Conservation (phyloP, 1,140 invertebrate genomes). For the Ectropis grisescens region DNA sequence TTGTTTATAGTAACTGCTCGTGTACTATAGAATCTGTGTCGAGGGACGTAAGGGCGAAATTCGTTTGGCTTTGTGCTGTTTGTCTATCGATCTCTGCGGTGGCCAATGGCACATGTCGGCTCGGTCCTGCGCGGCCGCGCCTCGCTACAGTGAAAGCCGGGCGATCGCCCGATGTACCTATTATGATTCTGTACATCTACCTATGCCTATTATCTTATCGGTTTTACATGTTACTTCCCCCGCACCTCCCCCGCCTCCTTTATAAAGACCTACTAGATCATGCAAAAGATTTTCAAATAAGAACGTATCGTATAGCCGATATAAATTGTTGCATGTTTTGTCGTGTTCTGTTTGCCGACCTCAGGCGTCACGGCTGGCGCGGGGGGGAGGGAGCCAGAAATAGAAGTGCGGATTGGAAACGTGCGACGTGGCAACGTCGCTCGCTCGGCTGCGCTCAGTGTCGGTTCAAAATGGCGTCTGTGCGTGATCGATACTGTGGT, state of each 20-base stretch:
- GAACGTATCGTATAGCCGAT: slow-evolving; percentile 1
- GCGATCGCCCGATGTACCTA: slow-evolving; percentile 22
- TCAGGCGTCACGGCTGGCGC: slow-evolving; percentile 27
- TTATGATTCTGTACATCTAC: slow-evolving; percentile 26
- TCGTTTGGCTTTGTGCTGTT: slow-evolving; percentile 56
- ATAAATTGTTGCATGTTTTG: slow-evolving; percentile 38
- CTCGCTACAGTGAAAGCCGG: slow-evolving; percentile 61
- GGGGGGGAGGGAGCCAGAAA: slow-evolving; percentile 45
- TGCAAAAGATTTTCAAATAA: slow-evolving; percentile 18
- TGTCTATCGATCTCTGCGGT: slow-evolving; percentile 67
- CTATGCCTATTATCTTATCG: slow-evolving; percentile 45
- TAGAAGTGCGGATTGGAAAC: slow-evolving; percentile 56
- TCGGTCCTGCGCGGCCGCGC: slow-evolving; percentile 52
- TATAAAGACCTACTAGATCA: slow-evolving; percentile 36
- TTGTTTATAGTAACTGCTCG: slow-evolving; percentile 53
- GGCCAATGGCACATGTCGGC: slow-evolving; percentile 65
- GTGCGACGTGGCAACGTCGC: slow-evolving; percentile 64
- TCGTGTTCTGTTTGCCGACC: slow-evolving; percentile 40
- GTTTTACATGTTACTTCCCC: slow-evolving; percentile 22
- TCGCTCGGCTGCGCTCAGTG: slow-evolving; percentile 43
- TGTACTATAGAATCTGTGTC: slow-evolving; percentile 21
- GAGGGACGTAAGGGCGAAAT: slow-evolving; percentile 23
- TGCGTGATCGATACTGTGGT: slow-evolving; percentile 67
- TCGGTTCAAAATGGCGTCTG: slow-evolving; percentile 67
- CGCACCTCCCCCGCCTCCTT: slow-evolving; percentile 8